Evolutionary conservation across 2,888 invertebrate genomes (phyloP).

Genomic region (Maniola hyperantus): DNA sequence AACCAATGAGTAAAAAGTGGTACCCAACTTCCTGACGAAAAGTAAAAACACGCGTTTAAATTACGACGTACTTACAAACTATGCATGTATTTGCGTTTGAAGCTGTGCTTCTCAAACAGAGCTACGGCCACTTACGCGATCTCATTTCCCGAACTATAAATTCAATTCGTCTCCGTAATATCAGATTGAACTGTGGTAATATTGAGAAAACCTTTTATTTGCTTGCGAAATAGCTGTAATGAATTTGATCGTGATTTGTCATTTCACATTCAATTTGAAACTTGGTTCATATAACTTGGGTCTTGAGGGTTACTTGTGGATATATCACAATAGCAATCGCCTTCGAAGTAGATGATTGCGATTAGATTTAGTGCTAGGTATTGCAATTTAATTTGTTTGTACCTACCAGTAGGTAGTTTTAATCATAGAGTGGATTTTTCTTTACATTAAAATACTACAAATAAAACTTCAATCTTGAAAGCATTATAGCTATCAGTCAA

Average conservation of each 20-base stretch:
- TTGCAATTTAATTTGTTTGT: not conserved
- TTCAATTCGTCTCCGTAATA: conserved; percentile 38
- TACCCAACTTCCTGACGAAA: too few relatives aligned
- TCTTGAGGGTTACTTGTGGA: not conserved
- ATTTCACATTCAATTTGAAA: conserved; percentile 14
- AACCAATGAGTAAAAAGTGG: too few relatives aligned
- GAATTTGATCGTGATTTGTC: conserved; percentile 17
- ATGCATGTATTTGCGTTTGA: conserved; percentile 31
- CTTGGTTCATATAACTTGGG: not conserved
- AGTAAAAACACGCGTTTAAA: not conserved
- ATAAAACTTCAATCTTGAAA: too few relatives aligned
- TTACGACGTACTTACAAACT: conserved; percentile 1
- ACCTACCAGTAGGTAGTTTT: too few relatives aligned
- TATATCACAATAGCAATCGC: not conserved
- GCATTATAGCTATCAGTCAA: too few relatives aligned
- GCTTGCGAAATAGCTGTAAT: conserved; percentile 15
- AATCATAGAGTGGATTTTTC: not conserved
- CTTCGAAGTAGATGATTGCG: not conserved
- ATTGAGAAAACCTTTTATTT: conserved; percentile 34
- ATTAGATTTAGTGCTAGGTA: not conserved
- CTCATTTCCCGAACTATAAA: conserved; percentile 37
- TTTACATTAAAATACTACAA: too few relatives aligned
- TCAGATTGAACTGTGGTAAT: not conserved
- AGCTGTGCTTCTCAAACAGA: conserved; percentile 31
- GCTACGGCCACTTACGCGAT: conserved; percentile 31